Base-by-base conservation (phyloP, 2,113 vertebrate species). In the Tyrannus savana region DNA sequence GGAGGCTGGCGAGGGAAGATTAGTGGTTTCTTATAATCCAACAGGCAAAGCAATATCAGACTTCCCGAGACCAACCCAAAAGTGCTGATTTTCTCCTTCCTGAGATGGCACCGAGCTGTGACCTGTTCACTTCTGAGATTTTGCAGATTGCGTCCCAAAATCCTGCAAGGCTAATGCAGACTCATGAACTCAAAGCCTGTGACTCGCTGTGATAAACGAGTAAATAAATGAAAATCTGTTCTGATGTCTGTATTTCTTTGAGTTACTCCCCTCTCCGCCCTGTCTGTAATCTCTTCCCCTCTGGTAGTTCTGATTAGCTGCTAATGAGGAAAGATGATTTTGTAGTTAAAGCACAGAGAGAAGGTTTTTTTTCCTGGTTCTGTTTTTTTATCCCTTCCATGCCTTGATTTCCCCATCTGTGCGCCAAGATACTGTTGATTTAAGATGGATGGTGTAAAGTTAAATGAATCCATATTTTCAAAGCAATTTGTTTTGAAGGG, bases 251-350 rank as follows among this genome's bases (percentile, higher is more conserved):
- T 89, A 68, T 95, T 93, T 84, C 82, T 93, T 39, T 41, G 87
- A 66, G 93, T 79, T 88, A 24, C 87, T 95, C 91, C 93, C 42
- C 74, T 87, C 89, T 90, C 89, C 39, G 3, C 89, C 95, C 93
- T 73, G 75, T 25, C 84, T 91, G 73, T 84, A 89, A 93, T 95
- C 91, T 91, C 93, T 96, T 83, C 87, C 78, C 84, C 93, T 96
- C 87, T 83, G 75, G 71, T 94, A 79, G 66, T 82, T 96, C 91
- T 95, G 84, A 91, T 96, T 89, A 96, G 84, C 78, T 85, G 87
- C 89, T 97, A 91, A 95, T 56, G 87, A 92, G 91, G 91, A 95
- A 72, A 96, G 89, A 91, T 95, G 87, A 72, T 78, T 94, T 85
- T 87, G 84, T 42, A 85, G 87, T 95, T 96, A 96, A 93, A 95